Evolutionary conservation across 2,888 invertebrate species (phyloP).

Genomic region (Rhagium mordax): DNA sequence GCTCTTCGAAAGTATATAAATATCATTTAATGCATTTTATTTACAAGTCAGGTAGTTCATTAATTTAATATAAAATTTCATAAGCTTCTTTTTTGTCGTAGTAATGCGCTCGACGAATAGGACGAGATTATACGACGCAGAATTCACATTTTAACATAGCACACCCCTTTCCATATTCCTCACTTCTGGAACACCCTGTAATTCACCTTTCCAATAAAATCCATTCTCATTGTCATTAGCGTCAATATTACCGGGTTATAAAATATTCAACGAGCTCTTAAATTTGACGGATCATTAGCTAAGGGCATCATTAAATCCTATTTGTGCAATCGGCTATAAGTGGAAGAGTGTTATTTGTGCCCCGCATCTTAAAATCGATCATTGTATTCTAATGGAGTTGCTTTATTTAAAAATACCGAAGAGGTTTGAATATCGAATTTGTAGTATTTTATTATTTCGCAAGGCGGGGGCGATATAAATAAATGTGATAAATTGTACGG

Average conservation of each 20-base stretch:
- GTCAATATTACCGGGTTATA: background rate
- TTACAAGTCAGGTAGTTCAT: constrained; percentile 44
- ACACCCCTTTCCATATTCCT: too few relatives aligned
- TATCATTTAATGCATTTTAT: constrained; percentile 40
- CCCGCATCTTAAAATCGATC: background rate
- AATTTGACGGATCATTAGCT: background rate
- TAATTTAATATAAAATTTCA: constrained; percentile 47
- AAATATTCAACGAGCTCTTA: background rate
- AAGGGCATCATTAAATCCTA: background rate
- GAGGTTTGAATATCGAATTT: background rate
- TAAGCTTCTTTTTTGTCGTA: constrained; percentile 43
- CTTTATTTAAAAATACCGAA: background rate
- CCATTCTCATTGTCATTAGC: background rate
- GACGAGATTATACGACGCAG: constrained; percentile 37
- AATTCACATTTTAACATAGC: constrained; percentile 21
- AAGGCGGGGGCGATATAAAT: background rate
- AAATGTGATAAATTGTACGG: background rate
- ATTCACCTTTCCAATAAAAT: too few relatives aligned
- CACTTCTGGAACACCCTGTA: too few relatives aligned
- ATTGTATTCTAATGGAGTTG: background rate
- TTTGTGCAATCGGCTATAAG: background rate
- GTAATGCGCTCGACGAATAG: constrained; percentile 36
- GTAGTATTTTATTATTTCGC: background rate
- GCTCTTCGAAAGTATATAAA: constrained; percentile 48
- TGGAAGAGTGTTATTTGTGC: background rate